Evolutionary conservation across 2,797 vertebrate species (phyloP).

Genomic region (Ctenopoma kingsleyae): DNA sequence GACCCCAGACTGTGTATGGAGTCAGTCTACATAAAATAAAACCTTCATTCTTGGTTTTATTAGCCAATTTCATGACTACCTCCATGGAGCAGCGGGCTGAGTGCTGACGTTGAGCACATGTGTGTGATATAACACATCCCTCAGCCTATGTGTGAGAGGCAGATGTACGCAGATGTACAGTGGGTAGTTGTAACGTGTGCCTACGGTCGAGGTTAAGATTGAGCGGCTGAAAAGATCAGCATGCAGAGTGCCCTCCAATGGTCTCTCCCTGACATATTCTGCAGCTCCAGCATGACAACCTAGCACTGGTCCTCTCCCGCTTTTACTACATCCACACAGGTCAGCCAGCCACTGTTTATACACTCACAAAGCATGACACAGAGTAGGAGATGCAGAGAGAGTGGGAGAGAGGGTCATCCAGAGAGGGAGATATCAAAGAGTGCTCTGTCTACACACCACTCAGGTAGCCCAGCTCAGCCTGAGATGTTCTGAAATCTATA

Average conservation of each 20-base stretch:
- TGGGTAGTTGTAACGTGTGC: constrained; percentile 25
- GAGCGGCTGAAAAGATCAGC: constrained; percentile 62
- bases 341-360: constrained; percentile 52
- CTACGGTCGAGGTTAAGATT: constrained; percentile 35
- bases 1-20: constrained; percentile 36
- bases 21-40: constrained; percentile 15
- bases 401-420: constrained; percentile 62
- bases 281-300: constrained; percentile 67
- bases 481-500: constrained; percentile 12
- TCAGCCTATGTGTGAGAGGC: constrained; percentile 40
- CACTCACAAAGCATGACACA: constrained; percentile 69
- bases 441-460: constrained; percentile 34
- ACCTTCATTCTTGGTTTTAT: constrained; percentile 39
- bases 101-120: constrained; percentile 53
- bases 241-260: constrained; percentile 67
- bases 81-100: constrained; percentile 26
- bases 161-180: constrained; percentile 39
- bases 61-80: constrained; percentile 32
- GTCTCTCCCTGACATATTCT: constrained; percentile 66
- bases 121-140: constrained; percentile 59
- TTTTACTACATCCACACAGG: constrained; percentile 68
- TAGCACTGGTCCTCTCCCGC: constrained; percentile 31
- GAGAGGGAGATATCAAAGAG: constrained; percentile 63
- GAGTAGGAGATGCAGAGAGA: constrained; percentile 63
- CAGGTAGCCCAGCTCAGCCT: constrained; percentile 37